Conservation (phyloP, 2,888 invertebrate species). For the Trichogramma dendrolimi region DNA sequence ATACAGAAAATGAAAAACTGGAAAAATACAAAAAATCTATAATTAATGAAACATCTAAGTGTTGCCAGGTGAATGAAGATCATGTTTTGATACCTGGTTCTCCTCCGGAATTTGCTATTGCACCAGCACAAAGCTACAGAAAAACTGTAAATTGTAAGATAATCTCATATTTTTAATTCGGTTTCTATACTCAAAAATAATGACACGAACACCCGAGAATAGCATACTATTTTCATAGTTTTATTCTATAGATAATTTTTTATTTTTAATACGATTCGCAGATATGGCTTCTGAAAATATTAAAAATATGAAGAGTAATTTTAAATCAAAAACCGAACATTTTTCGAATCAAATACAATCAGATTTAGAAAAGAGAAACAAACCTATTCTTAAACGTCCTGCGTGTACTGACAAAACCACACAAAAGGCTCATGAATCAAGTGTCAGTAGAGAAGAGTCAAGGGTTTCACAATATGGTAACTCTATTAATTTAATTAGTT, state of each 20-base stretch:
- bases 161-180: slow-evolving; percentile 5
- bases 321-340: slow-evolving; percentile 66
- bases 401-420: slow-evolving; percentile 46
- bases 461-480: slow-evolving; percentile 68
- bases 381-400: slow-evolving; percentile 53
- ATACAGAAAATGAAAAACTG: slow-evolving; percentile 47
- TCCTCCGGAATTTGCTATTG: slow-evolving; percentile 60
- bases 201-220: slow-evolving; percentile 6
- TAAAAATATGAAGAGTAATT: slow-evolving; percentile 64
- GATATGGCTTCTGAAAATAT: slow-evolving; percentile 62
- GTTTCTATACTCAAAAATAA: not conserved
- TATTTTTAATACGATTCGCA: slow-evolving; percentile 39
- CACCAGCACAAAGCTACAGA: slow-evolving; percentile 48
- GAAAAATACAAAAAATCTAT: slow-evolving; percentile 42
- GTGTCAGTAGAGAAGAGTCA: slow-evolving; percentile 68
- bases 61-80: slow-evolving; percentile 34
- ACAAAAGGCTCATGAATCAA: slow-evolving; percentile 56
- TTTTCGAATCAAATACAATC: slow-evolving; percentile 64
- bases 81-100: slow-evolving; percentile 55
- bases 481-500: too few relatives aligned
- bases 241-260: slow-evolving; percentile 3
- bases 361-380: slow-evolving; percentile 56
- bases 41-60: slow-evolving; percentile 30
- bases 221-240: slow-evolving; percentile 22
- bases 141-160: slow-evolving; percentile 48